Conservation (phyloP, 1,140 invertebrate genomes). For the Drosophila ananassae region DNA sequence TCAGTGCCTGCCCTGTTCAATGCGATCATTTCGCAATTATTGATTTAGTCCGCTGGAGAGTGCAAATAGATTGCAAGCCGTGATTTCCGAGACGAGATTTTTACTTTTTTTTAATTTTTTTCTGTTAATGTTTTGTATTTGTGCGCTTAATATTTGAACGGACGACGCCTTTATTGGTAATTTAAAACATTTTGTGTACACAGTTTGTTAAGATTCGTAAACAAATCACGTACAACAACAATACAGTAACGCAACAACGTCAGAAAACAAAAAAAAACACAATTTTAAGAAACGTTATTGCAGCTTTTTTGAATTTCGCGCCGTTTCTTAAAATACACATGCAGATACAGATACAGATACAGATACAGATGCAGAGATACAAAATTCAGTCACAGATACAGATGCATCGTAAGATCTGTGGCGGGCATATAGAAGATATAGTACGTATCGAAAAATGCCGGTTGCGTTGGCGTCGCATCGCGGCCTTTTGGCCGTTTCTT, state of each 20-base stretch:
- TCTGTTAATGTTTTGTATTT: background rate
- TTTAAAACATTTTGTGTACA: constrained; percentile 73
- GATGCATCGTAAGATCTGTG: background rate
- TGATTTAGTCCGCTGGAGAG: constrained; percentile 33
- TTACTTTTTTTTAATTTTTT: constrained; percentile 23
- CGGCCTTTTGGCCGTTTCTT: constrained; percentile 45
- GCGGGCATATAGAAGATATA: constrained; percentile 13
- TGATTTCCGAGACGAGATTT: constrained; percentile 42
- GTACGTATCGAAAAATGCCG: constrained; percentile 22
- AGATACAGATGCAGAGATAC: background rate
- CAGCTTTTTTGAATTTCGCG: constrained; percentile 45
- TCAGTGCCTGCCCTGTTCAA: constrained; percentile 2
- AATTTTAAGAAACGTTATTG: constrained; percentile 11
- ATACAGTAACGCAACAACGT: constrained; percentile 27
- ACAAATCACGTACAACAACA: constrained; percentile 78
- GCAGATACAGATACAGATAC: constrained; percentile 5
- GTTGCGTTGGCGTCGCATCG: constrained; percentile 56
- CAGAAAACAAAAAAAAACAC: background rate
- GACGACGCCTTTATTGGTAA: constrained; percentile 69
- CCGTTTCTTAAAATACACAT: constrained; percentile 15
- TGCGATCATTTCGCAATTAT: constrained; percentile 37
- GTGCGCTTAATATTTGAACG: constrained; percentile 56
- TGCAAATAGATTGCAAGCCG: constrained; percentile 46
- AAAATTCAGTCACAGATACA: background rate
- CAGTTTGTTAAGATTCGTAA: constrained; percentile 77